Base-by-base conservation (phyloP, 1,140 invertebrate genomes). In the Diorhabda carinulata region DNA sequence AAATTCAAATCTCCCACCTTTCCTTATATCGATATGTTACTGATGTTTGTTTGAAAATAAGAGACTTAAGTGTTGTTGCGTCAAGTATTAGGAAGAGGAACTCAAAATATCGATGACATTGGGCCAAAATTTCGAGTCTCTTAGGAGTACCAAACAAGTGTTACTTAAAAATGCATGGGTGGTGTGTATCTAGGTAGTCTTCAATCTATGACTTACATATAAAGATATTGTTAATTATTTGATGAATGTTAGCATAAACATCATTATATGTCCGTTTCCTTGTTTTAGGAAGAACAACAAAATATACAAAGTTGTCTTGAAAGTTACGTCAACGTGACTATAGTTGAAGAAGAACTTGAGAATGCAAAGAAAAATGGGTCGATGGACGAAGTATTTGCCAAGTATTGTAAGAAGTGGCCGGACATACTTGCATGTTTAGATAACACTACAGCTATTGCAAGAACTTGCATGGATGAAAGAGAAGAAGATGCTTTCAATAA, bases 371-470 rank as follows among this genome's bases (percentile, higher is more conserved):
- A 78, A 63, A 80, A 76, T 47, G 80, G 80, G 42, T 80, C 78
- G 5, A 80, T 91, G 72, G 89, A 91, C 73, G 82, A 81, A 2
- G 88, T 91, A 0, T 91, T 91, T 70, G 84, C 80, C 72, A 90
- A 89, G 71, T 92, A 93, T 76, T 92, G 88, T 74, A 80, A 82
- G 7, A 90, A 89, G 70, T 86, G 83, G 3, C 85, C 87, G 0
- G 76, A 79, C 1, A 81, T 91, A 0, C 84, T 86, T 68, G 61
- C 74, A 0, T 93, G 91, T 72, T 81, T 91, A 25, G 81, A 74
- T 4, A 85, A 88, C 70, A 86, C 91, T 64, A 87, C 86, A 0
- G 75, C 79, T 0, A 80, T 84, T 1, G 64, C 89, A 2, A 84
- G 89, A 67, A 83, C 84, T 0, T 93, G 92, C 72, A 81, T 93